Evolutionary conservation across 2,888 invertebrate species (phyloP).

Genomic region (Rapana venosa): DNA sequence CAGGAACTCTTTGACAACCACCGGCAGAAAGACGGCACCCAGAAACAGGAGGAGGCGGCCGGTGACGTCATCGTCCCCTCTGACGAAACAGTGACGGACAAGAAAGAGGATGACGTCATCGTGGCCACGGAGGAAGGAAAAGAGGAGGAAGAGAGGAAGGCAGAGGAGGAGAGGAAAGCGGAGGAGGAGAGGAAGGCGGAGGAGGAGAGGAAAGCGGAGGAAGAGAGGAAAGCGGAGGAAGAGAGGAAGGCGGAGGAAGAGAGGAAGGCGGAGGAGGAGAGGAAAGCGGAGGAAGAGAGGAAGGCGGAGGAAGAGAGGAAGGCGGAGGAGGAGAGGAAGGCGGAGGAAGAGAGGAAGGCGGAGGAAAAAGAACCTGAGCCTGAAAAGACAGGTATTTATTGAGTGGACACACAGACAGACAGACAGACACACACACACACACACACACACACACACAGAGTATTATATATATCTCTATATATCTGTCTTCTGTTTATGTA

Average conservation of each 20-base stretch:
- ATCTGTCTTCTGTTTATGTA: not conserved
- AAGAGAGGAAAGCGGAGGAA: too few species aligned
- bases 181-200: not conserved
- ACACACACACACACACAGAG: too few species aligned
- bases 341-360: too few species aligned
- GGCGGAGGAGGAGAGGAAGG: too few species aligned
- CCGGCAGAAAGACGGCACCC: slow-evolving; percentile 12
- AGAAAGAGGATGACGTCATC: slow-evolving; percentile 12
- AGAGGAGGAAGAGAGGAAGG: not conserved
- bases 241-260: too few species aligned
- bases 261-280: too few species aligned
- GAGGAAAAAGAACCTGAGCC: too few species aligned
- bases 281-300: too few species aligned
- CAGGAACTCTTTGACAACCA: slow-evolving; percentile 15
- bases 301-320: too few species aligned
- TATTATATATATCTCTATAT: too few species aligned
- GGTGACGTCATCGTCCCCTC: not conserved
- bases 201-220: too few species aligned
- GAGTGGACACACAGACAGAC: not conserved
- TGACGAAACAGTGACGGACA: not conserved
- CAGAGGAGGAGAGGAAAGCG: not conserved
- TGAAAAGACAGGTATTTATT: not conserved
- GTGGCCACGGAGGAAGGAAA: not conserved
- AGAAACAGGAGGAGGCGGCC: slow-evolving; percentile 21
- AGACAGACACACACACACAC: too few species aligned